A percentile compares a stretch with the other conserved stretches of the same genome.
Evolutionary conservation across 2,797 vertebrate genomes (phyloP).

Genomic region (Erithacus rubecula): DNA sequence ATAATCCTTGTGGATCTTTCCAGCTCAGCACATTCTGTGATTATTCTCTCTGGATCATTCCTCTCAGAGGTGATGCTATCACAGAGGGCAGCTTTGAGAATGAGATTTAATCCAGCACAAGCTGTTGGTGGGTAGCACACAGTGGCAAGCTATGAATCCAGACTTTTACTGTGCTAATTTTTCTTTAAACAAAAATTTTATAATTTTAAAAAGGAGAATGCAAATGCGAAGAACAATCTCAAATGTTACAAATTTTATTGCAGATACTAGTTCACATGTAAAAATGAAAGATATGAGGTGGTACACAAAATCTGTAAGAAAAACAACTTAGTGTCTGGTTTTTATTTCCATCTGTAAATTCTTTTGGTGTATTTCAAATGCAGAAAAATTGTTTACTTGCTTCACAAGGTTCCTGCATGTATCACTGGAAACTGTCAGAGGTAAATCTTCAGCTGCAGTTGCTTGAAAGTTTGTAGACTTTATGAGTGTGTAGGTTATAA

Average conservation of each 20-base stretch:
- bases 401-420: neutral
- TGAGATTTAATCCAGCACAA: neutral
- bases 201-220: conserved; percentile 5
- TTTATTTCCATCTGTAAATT: conserved; percentile 43
- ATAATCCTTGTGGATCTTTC: neutral
- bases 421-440: neutral
- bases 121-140: neutral
- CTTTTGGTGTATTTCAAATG: neutral
- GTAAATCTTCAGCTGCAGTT: neutral
- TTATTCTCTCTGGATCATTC: neutral
- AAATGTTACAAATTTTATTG: conserved; percentile 32
- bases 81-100: neutral
- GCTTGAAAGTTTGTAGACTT: neutral
- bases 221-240: conserved; percentile 31
- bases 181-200: conserved; percentile 11
- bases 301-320: conserved; percentile 41
- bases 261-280: conserved; percentile 29
- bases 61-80: neutral
- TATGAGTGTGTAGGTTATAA: neutral
- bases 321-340: neutral
- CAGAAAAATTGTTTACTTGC: neutral
- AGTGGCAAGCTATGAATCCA: neutral
- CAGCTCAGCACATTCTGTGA: neutral
- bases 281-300: conserved; percentile 3
- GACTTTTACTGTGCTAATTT: neutral